Percentiles rank a stretch among this genome's conserved stretches.
Evolutionary conservation across 1,140 invertebrate genomes (phyloP).

Genomic region (Laupala kohalensis): DNA sequence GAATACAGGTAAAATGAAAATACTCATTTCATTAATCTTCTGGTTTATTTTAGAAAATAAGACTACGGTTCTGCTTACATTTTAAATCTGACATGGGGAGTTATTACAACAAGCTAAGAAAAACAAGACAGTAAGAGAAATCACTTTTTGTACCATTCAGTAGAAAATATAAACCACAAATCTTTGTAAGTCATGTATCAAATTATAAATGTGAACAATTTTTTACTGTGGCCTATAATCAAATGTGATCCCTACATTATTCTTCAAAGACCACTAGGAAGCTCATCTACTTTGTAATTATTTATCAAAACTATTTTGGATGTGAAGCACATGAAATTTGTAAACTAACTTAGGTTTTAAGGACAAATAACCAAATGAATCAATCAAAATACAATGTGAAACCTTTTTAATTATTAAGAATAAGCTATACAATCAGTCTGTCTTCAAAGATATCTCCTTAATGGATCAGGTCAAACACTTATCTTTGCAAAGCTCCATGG

Average conservation of each 20-base stretch:
- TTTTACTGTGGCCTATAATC: not conserved
- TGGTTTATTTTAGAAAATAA: not conserved
- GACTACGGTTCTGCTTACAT: not conserved
- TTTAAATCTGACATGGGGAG: not conserved
- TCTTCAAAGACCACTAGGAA: not conserved
- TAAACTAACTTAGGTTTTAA: too few species aligned
- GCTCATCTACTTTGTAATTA: not conserved
- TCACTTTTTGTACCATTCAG: not conserved
- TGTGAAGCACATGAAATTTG: too few species aligned
- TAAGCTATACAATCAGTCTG: too few species aligned
- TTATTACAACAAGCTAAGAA: not conserved
- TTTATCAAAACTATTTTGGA: too few species aligned
- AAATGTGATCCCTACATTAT: not conserved
- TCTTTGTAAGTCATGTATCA: not conserved
- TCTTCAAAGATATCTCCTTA: too few species aligned
- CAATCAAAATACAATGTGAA: too few species aligned
- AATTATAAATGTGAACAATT: not conserved
- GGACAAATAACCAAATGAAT: too few species aligned
- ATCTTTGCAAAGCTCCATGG: too few species aligned
- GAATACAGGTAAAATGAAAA: constrained; percentile 40
- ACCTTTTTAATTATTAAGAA: too few species aligned
- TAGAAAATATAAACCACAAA: not conserved
- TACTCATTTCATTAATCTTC: not conserved
- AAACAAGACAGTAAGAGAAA: not conserved
- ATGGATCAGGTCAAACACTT: too few species aligned